These are phyloP conservation scores for Scaptomyza caliginosa DNA, from an alignment of 2,888 invertebrate genomes.

Conservation along the genomic window DNA sequence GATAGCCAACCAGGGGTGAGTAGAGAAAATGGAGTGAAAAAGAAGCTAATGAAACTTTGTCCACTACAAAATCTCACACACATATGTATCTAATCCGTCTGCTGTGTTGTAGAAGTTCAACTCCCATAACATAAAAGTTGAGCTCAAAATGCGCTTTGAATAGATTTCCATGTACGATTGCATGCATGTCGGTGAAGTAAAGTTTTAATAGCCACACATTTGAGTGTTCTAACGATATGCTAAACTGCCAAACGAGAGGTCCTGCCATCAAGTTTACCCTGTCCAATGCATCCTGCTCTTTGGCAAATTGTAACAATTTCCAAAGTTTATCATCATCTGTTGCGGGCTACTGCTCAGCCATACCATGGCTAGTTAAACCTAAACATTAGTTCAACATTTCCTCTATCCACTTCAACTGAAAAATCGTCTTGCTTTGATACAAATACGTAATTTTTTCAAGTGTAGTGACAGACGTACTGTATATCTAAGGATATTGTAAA, in stretches of 20 bases:
- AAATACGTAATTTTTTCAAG: neutral
- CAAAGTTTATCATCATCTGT: conserved; percentile 37
- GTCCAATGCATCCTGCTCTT: neutral
- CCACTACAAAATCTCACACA: conserved; percentile 16
- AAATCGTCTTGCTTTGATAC: conserved; percentile 10
- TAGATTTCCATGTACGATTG: conserved; percentile 30
- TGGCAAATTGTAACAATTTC: conserved; percentile 44
- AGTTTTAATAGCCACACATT: conserved; percentile 75
- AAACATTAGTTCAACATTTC: conserved; percentile 3
- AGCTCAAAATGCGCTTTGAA: conserved; percentile 38
- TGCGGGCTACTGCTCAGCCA: conserved; percentile 1
- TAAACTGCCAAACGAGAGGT: conserved; percentile 67
- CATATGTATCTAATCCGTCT: conserved; percentile 14
- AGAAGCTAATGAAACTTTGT: conserved; percentile 29
- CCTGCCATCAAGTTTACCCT: conserved; percentile 13
- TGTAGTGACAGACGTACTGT: neutral
- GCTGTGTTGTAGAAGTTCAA: conserved; percentile 23
- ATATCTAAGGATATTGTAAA: too few species aligned
- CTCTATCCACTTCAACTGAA: conserved; percentile 1
- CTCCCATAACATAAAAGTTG: conserved; percentile 50
- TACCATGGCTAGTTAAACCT: neutral
- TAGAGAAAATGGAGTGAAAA: neutral
- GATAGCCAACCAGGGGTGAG: neutral
- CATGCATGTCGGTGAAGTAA: conserved; percentile 33
- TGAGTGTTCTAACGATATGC: conserved; percentile 72